These are phyloP conservation scores for Syrista parreyssii DNA, from an alignment of 2,888 invertebrate species.

Conservation along the genomic window DNA sequence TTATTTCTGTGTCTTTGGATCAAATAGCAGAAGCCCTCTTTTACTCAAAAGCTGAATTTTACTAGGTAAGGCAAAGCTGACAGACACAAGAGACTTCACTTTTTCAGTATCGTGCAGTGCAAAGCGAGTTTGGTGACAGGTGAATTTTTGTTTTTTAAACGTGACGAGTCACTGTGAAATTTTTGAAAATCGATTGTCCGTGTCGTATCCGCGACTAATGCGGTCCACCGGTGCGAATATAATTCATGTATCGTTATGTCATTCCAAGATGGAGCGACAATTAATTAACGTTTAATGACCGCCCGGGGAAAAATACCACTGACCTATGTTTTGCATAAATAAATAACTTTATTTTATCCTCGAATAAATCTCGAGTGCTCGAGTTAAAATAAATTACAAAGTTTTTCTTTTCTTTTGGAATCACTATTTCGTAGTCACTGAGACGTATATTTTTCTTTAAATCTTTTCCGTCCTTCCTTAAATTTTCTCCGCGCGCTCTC, in stretches of 20 bases:
- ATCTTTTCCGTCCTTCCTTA: not conserved
- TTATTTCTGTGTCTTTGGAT: conserved; percentile 13
- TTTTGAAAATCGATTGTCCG: not conserved
- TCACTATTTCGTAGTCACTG: conserved; percentile 42
- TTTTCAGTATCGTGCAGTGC: not conserved
- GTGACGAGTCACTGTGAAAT: not conserved
- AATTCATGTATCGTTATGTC: not conserved
- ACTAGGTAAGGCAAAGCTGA: not conserved
- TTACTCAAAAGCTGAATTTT: not conserved
- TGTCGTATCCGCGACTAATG: not conserved
- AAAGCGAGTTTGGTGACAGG: not conserved
- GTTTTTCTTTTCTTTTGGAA: conserved; percentile 31
- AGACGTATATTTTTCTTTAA: conserved; percentile 17
- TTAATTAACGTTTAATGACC: conserved; percentile 17
- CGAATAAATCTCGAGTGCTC: conserved; percentile 19
- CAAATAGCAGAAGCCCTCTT: conserved; percentile 33
- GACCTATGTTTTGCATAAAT: conserved; percentile 42
- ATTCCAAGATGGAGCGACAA: not conserved
- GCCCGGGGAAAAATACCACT: conserved; percentile 47
- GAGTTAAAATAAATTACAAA: conserved; percentile 46
- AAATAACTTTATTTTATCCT: conserved; percentile 52
- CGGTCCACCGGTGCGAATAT: not conserved
- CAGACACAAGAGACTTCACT: not conserved
- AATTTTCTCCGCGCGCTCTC: not conserved
- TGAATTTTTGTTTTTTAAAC: not conserved